A percentile compares a stretch with the other conserved stretches of the same genome.
Evolutionary conservation across 1,140 invertebrate species (phyloP).

Genomic region (Steinernema khuongi): DNA sequence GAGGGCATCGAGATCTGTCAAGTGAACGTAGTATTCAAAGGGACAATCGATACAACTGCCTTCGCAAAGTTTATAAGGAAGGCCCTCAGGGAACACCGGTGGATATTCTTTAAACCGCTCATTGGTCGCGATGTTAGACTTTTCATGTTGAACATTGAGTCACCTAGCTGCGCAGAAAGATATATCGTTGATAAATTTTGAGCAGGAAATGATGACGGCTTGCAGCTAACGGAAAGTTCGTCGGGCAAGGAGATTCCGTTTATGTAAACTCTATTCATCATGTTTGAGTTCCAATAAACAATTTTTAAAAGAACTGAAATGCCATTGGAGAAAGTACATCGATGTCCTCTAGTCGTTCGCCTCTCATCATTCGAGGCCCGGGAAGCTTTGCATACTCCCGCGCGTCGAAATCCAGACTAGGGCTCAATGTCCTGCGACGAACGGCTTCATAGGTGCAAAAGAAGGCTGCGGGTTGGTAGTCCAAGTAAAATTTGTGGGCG

Average conservation of each 20-base stretch:
- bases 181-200: not conserved
- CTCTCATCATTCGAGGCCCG: not conserved
- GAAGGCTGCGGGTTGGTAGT: conserved; percentile 26
- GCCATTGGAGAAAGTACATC: not conserved
- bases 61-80: not conserved
- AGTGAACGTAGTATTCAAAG: not conserved
- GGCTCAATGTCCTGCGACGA: not conserved
- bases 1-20: not conserved
- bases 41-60: not conserved
- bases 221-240: not conserved
- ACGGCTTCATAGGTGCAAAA: conserved; percentile 21
- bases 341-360: not conserved
- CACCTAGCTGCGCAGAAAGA: not conserved
- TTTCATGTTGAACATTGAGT: not conserved
- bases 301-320: not conserved
- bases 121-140: not conserved
- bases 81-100: not conserved
- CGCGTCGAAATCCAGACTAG: not conserved
- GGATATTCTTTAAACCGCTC: not conserved
- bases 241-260: too few relatives aligned
- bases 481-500: conserved; percentile 33
- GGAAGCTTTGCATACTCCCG: not conserved
- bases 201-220: not conserved
- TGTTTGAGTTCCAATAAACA: not conserved
- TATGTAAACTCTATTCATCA: not conserved